phyloP scores from a whole-genome alignment of 2,797 vertebrate genomes.

The Balearica regulorum region DNA sequence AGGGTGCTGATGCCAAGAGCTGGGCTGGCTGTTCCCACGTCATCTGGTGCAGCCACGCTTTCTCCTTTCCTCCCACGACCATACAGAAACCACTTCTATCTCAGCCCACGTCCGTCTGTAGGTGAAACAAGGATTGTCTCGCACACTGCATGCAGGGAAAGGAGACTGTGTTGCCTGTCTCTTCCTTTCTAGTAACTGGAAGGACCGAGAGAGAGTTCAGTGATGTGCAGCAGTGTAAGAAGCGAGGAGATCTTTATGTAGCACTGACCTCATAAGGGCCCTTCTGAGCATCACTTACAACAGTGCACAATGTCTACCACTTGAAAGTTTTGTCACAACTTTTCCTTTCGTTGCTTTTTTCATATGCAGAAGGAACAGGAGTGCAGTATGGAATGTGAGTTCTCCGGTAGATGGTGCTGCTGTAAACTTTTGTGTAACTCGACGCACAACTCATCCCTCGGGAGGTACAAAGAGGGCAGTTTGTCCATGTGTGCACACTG shows the following conservation, averaged over 20 bases:
- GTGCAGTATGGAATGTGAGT: too few species aligned
- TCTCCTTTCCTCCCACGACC: neutral
- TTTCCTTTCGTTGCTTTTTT: neutral
- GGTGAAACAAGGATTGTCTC: neutral
- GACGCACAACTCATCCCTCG: rapidly evolving
- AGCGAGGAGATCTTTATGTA: neutral
- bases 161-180: neutral
- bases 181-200: neutral
- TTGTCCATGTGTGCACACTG: rapidly evolving
- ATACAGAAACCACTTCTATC: neutral
- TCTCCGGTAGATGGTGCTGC: constrained; percentile 63
- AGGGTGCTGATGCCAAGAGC: neutral
- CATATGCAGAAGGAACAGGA: too few species aligned
- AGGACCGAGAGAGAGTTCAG: neutral
- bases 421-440: neutral
- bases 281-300: neutral
- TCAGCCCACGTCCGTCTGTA: neutral
- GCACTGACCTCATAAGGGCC: neutral
- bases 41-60: rapidly evolving
- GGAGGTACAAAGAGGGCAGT: neutral
- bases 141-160: neutral
- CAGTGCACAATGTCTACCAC: rapidly evolving
- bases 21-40: neutral
- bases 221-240: neutral
- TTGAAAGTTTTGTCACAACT: neutral